Conservation (phyloP, 2,888 invertebrate genomes). For the Gnatocerus cornutus region DNA sequence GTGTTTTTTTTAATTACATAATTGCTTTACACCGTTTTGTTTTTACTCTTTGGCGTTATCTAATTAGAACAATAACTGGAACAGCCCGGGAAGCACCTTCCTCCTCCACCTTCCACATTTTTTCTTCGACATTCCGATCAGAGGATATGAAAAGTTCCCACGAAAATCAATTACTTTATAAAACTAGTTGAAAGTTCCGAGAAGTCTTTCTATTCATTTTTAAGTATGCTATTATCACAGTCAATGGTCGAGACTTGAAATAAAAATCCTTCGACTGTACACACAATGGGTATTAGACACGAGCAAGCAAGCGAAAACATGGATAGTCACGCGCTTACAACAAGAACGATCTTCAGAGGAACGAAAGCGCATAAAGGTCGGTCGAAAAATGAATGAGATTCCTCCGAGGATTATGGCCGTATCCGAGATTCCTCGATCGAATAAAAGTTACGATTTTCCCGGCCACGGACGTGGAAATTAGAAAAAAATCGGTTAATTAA, state of each 20-base stretch:
- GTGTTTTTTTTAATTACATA: no score
- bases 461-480: no score
- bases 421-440: background rate
- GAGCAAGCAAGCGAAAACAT: conserved; percentile 47
- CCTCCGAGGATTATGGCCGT: background rate
- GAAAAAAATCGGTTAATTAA: background rate
- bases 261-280: conserved; percentile 42
- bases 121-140: background rate
- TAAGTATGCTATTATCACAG: conserved; percentile 43
- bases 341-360: background rate
- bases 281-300: conserved; percentile 47
- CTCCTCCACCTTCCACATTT: no score
- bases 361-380: conserved; percentile 21
- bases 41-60: no score
- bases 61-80: no score
- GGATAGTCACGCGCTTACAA: conserved; percentile 46
- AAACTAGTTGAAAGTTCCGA: conserved; percentile 39
- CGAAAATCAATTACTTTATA: conserved; percentile 44
- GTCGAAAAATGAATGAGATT: conserved; percentile 36
- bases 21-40: no score
- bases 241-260: conserved; percentile 44
- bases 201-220: conserved; percentile 43
- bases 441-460: background rate
- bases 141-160: conserved; percentile 18
- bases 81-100: no score